Base-by-base conservation (phyloP, 2,888 invertebrate species). In the Sepiola atlantica region DNA sequence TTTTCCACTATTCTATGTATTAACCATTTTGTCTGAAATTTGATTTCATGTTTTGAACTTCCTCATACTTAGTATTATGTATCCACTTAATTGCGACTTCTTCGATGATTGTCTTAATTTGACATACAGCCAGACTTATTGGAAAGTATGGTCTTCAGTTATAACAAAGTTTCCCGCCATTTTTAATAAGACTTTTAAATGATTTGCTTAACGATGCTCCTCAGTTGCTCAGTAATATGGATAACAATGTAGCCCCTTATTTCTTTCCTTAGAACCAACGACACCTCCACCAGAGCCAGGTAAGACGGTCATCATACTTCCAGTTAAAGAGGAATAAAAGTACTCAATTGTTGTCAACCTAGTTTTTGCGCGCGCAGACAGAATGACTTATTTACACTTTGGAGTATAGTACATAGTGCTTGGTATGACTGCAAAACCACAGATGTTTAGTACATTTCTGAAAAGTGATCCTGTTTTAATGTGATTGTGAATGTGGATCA, bases 211-310 rank as follows among this genome's bases (percentile, higher is more conserved):
- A 77, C 32, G 16, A 77, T 77, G n/a, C 77, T 77, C 16, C 77
- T 77, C 77, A 1, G n/a, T 77, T 77, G n/a, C 77, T 77, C 77
- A 77, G 77, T 77, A 77, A 77, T 77, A 77, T 32, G 77, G 77
- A 32, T 77, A 32, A 77, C 77, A 77, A 77, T 77, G 18, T 77
- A 77, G 77, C 32, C 77, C 77, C n/a, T 77, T 92, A 55, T 55
- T 92, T 92, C 54, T 92, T 55, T 55, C 45, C 92, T 55, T 92
- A 92, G 92, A 92, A 92, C 92, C 92, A 45, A 28, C 92, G 55
- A 92, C 35, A 92, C 45, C 92, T n/a, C 92, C 92, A 28, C n/a
- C 92, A 55, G 92, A 92, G 55, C 92, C 92, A 92, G 92, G 92
- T 92, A 92, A 92, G 92, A 28, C 45, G n/a, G 77, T 77, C 32